phyloP scores from a whole-genome alignment of 1,140 invertebrate genomes.

The Drosophila santomea region DNA sequence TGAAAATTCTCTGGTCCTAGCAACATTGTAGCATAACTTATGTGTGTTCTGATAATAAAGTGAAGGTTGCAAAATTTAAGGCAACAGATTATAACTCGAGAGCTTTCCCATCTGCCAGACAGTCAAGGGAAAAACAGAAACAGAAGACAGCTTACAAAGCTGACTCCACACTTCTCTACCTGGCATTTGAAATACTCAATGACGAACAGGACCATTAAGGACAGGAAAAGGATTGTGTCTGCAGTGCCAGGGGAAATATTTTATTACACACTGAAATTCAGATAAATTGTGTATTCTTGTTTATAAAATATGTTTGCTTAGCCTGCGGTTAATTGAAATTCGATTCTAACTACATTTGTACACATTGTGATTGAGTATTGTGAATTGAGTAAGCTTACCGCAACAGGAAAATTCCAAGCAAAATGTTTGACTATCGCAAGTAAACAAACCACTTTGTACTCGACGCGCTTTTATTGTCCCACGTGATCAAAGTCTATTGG shows the following conservation, averaged over 20 bases:
- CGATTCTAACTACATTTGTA: not conserved
- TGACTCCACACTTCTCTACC: slow-evolving; percentile 21
- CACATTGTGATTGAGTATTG: too few relatives aligned
- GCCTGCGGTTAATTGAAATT: not conserved
- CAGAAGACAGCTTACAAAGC: slow-evolving; percentile 1
- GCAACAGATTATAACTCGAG: slow-evolving; percentile 2
- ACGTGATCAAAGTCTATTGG: slow-evolving; percentile 32
- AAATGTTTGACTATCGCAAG: slow-evolving; percentile 18
- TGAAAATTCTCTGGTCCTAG: slow-evolving; percentile 15
- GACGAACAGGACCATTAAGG: slow-evolving; percentile 5
- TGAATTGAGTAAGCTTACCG: not conserved
- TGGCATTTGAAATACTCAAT: slow-evolving; percentile 23
- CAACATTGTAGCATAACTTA: not conserved
- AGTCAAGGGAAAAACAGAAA: not conserved
- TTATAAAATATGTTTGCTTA: too few relatives aligned
- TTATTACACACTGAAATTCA: not conserved
- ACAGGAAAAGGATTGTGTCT: slow-evolving; percentile 6
- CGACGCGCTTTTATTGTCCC: slow-evolving; percentile 2
- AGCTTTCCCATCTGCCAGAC: not conserved
- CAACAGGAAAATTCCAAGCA: slow-evolving; percentile 1
- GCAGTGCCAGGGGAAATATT: not conserved
- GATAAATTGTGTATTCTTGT: not conserved
- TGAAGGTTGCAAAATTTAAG: slow-evolving; percentile 1
- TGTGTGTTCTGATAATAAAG: too few relatives aligned
- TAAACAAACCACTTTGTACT: slow-evolving; percentile 37